Conservation (phyloP, 2,888 invertebrate species). For the Lycia hirtaria region DNA sequence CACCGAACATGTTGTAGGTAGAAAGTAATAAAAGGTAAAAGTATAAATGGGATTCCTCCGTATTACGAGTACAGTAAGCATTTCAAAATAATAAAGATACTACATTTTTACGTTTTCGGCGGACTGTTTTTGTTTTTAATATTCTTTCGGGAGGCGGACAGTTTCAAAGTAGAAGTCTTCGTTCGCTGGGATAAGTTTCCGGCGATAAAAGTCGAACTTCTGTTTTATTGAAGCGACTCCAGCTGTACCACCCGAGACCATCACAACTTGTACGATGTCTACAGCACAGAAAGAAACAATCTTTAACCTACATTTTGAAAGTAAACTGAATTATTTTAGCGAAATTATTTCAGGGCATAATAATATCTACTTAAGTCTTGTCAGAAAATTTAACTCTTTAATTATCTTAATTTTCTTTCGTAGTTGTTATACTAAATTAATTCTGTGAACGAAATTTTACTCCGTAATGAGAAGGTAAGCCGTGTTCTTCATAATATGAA, state of each 20-base stretch:
- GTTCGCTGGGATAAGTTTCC: background rate
- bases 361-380: background rate
- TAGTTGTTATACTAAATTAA: background rate
- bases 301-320: background rate
- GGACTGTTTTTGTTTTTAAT: constrained; percentile 16
- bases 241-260: background rate
- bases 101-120: constrained; percentile 1
- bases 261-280: background rate
- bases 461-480: too few species aligned
- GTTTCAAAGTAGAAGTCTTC: background rate
- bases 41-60: constrained; percentile 8
- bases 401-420: background rate
- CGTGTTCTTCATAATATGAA: background rate
- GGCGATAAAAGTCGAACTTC: constrained; percentile 1
- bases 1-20: constrained; percentile 1
- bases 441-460: background rate
- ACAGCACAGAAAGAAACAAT: background rate
- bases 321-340: background rate
- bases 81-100: constrained; percentile 15
- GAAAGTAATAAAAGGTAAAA: constrained; percentile 14
- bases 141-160: constrained; percentile 4
- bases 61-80: constrained; percentile 3
- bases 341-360: background rate
- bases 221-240: constrained; percentile 1
- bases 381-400: background rate